Conservation (phyloP, 2,113 vertebrate species). For the Theristicus caerulescens region DNA sequence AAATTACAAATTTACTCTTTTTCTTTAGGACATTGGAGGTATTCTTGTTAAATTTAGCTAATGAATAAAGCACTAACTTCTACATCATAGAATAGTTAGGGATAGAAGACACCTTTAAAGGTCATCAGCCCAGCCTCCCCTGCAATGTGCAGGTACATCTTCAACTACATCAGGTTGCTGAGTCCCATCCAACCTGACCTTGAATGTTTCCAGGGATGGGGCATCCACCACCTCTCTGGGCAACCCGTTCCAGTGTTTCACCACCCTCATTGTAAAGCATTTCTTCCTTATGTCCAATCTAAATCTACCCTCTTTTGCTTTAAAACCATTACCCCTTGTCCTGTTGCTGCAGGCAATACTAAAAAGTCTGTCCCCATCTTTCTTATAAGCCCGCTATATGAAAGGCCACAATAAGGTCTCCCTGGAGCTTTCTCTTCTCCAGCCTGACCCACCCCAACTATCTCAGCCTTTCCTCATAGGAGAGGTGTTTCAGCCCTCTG, state of each 20-base stretch:
- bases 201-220: neutral
- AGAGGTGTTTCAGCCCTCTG: neutral
- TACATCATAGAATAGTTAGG: neutral
- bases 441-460: neutral
- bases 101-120: neutral
- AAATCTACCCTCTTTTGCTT: neutral
- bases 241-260: neutral
- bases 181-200: rapidly evolving
- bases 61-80: neutral
- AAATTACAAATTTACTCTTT: neutral
- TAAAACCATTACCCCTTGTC: neutral
- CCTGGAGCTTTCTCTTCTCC: neutral
- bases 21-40: neutral
- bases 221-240: rapidly evolving
- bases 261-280: rapidly evolving
- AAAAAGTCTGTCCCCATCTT: neutral
- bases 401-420: neutral
- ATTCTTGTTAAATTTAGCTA: neutral
- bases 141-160: neutral
- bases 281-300: neutral
- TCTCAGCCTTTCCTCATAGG: neutral
- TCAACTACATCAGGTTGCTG: neutral
- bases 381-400: neutral
- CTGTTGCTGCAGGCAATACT: neutral
- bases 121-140: neutral